These are phyloP conservation scores for Trichonephila clavipes DNA, from an alignment of 1,140 invertebrate genomes.

Conservation along the genomic window DNA sequence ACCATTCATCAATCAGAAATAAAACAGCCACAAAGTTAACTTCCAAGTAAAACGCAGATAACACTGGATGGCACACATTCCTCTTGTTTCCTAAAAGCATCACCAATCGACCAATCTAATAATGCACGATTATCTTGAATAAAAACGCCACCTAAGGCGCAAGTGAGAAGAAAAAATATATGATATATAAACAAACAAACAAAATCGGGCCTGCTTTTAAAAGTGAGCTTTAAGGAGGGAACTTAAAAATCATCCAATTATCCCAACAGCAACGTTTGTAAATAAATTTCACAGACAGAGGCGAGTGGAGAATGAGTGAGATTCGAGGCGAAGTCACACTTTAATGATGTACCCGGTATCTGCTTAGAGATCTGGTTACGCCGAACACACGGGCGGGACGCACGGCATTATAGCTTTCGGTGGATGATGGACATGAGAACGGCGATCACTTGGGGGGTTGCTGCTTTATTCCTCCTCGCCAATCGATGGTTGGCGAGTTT, in stretches of 20 bases:
- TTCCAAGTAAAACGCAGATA: too few species aligned
- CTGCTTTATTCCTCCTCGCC: neutral
- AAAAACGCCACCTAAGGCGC: constrained; percentile 12
- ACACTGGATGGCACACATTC: neutral
- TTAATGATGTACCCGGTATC: constrained; percentile 75
- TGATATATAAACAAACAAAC: constrained; percentile 13
- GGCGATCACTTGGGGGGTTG: constrained; percentile 39
- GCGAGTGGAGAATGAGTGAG: constrained; percentile 16
- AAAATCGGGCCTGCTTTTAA: neutral
- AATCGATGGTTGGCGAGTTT: constrained; percentile 65
- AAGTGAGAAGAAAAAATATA: neutral
- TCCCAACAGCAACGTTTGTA: constrained; percentile 60
- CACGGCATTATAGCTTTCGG: constrained; percentile 64
- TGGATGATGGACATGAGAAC: constrained; percentile 71
- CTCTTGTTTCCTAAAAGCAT: neutral
- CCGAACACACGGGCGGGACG: constrained; percentile 64
- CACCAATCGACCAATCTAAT: neutral
- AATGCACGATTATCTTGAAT: neutral
- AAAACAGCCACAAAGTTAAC: too few species aligned
- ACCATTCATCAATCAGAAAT: too few species aligned
- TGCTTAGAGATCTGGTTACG: constrained; percentile 74
- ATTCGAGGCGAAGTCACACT: constrained; percentile 48
- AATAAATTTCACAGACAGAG: constrained; percentile 63
- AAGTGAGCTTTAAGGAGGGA: constrained; percentile 20
- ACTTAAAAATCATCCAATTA: constrained; percentile 74